phyloP scores from a whole-genome alignment of 2,888 invertebrate species.

The Chymomyza fuscimana region DNA sequence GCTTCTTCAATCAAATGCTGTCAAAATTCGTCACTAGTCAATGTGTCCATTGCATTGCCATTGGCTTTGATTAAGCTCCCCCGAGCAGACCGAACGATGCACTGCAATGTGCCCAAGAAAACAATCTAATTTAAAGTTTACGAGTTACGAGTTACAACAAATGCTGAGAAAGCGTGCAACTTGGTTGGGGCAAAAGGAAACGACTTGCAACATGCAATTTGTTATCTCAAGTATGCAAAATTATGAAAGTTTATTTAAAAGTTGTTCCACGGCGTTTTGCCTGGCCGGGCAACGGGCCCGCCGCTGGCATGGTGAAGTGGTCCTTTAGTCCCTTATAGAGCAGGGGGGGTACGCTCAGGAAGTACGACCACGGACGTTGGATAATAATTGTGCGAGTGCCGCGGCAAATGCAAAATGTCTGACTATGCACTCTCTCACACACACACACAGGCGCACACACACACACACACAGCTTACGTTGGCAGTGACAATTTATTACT shows the following conservation, averaged over 20 bases:
- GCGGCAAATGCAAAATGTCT: conserved; percentile 31
- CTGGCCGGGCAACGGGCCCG: conserved; percentile 29
- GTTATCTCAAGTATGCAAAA: conserved; percentile 72
- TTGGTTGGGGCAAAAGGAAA: conserved; percentile 38
- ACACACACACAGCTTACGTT: conserved; percentile 47
- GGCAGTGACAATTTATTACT: conserved; percentile 72
- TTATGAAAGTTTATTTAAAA: conserved; percentile 72
- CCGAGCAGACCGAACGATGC: neutral
- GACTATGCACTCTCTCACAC: conserved; percentile 15
- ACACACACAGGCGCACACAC: neutral
- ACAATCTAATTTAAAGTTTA: conserved; percentile 71
- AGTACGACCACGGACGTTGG: conserved; percentile 46
- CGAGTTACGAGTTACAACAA: conserved; percentile 47
- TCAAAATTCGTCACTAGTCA: neutral
- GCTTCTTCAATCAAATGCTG: neutral
- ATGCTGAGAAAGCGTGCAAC: conserved; percentile 23
- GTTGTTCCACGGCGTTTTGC: conserved; percentile 61
- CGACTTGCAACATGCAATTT: conserved; percentile 67
- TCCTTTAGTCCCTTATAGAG: neutral
- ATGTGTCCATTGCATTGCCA: neutral
- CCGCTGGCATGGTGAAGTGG: conserved; percentile 1
- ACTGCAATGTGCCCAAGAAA: conserved; percentile 38
- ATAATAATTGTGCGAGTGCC: conserved; percentile 65
- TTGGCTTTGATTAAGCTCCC: neutral
- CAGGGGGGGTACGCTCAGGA: conserved; percentile 15